Evolutionary conservation across 2,888 invertebrate genomes (phyloP).

Genomic region (Aleiodes alternator): DNA sequence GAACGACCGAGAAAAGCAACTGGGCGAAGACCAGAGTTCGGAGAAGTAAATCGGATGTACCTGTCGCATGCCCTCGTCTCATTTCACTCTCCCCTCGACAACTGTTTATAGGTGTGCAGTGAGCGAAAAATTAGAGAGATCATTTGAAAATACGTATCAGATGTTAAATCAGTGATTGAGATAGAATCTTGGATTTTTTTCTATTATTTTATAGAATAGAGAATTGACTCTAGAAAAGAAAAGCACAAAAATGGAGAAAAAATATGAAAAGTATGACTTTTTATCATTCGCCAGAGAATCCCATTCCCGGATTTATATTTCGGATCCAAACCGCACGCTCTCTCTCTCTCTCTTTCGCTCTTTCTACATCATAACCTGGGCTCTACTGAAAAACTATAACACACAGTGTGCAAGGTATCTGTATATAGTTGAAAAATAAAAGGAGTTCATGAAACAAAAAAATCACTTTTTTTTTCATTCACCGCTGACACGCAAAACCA

Average conservation of each 20-base stretch:
- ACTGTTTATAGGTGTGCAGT: background rate
- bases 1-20: conserved; percentile 48
- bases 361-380: conserved; percentile 46
- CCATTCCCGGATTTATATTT: conserved; percentile 54
- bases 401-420: conserved; percentile 33
- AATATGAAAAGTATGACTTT: conserved; percentile 37
- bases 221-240: background rate
- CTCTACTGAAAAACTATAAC: conserved; percentile 48
- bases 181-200: too few relatives aligned
- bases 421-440: conserved; percentile 19
- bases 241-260: background rate
- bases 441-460: too few relatives aligned
- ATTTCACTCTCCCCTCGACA: conserved; percentile 13
- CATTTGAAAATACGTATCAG: conserved; percentile 7
- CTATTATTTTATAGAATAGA: too few relatives aligned
- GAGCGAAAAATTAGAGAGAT: conserved; percentile 1
- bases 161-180: background rate
- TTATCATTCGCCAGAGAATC: conserved; percentile 40
- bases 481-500: conserved; percentile 37
- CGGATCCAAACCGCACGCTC: conserved; percentile 51
- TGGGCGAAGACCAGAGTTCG: conserved; percentile 41
- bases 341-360: conserved; percentile 46
- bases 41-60: conserved; percentile 48
- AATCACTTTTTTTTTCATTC: conserved; percentile 34
- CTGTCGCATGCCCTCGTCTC: conserved; percentile 39